Evolutionary conservation across 2,888 invertebrate species (phyloP), one percentile per base, ranked within the genome.

Genomic region (Erebia epiphron): DNA sequence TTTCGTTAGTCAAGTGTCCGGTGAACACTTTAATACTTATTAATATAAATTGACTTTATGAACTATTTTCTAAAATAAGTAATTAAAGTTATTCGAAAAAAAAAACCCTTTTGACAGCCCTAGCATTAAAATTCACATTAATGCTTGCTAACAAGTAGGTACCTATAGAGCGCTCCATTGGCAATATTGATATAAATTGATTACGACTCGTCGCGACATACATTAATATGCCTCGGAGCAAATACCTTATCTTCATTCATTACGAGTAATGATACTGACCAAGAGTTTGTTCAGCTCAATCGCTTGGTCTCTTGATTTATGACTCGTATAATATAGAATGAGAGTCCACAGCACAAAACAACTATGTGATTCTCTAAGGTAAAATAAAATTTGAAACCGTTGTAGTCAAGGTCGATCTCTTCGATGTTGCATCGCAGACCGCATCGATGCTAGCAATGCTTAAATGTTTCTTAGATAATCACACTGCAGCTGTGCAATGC

Each of bases 141-240:
- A 90, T 88, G 84, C 84, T 79, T 79, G 82, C 88, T 87, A 91
- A 91, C 91, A 92, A 90, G 87, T n/a, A n/a, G n/a, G n/a, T 82
- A 46, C 46, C 46, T 46, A 83, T 85, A 83, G 82, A 86, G 82
- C 83, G 79, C 83, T 76, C 87, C 87, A 91, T 90, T 90, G 90
- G 87, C 88, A 86, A 89, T 93, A 92, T 92, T 93, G 91, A 93
- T 92, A 92, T 92, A 91, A 93, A 93, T 93, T 92, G 91, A 91
- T 92, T 88, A 89, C 82, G 86, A 84, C 85, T 89, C 85, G 88
- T 89, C 86, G 88, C 87, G 86, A 88, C 89, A 85, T 85, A 88
- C 88, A 90, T 90, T 89, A 90, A 86, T 87, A 87, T 85, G 82
- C 80, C 75, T 77, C 75, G 83, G 86, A 83, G 87, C 87, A 87